Evolutionary conservation across 1,140 invertebrate genomes (phyloP), one percentile per base, ranked within the genome.

Genomic region (Drosophila arawakana): DNA sequence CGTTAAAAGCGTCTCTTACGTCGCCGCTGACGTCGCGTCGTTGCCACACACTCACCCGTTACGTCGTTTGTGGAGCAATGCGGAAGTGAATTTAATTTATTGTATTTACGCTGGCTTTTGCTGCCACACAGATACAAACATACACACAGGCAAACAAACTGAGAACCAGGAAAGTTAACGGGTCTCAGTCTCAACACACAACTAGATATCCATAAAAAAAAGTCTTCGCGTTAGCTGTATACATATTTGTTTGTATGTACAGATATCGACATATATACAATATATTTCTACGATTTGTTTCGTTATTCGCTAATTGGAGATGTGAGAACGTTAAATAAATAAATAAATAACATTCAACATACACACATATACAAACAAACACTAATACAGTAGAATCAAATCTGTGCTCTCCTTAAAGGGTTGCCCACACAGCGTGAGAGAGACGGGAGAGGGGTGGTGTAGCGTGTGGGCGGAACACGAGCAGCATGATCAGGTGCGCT

Each of bases 61-160:
- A 89, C 84, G 82, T 86, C 69, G 83, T 85, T 73, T 81, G 73
- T 86, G 90, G 79, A 91, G 86, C 91, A 92, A 92, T 92, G 91
- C 91, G 91, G 91, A 92, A 92, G 91, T 92, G 91, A 91, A 91
- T 91, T 91, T 91, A 91, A 91, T 91, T 91, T 91, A 91, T 91
- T 91, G 81, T 90, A 83, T 88, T 90, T 91, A 89, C 90, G 76
- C 62, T 76, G 62, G 70, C 80, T 78, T 76, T 81, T 71, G 63
- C 63, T 61, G 72, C 55, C 54, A 39, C 68, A 73, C 43, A 59
- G 68, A 59, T 49, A n/a, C 55, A 59, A 37, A 69, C 54, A 60
- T 13, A 62, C 61, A 43, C 10, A 61, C 50, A 58, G 25, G 39
- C 25, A 2, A 25, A 21, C 15, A 15, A 34, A 39, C 37, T 13